These are phyloP conservation scores for Tyrannus savana DNA, from an alignment of 2,113 vertebrate species.

Conservation along the genomic window DNA sequence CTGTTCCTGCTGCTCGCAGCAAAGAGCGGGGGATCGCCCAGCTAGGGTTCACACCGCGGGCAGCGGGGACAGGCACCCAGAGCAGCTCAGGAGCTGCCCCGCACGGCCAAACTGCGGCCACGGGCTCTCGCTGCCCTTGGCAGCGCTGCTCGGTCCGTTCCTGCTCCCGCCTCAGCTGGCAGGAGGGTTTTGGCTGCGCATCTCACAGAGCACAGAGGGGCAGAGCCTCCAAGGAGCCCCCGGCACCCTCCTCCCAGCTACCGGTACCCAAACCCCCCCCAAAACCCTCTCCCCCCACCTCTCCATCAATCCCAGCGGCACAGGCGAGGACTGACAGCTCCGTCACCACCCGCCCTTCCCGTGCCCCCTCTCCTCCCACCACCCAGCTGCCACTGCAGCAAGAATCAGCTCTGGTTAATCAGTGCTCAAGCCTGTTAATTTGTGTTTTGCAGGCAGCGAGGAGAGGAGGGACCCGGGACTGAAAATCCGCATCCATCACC, in stretches of 20 bases:
- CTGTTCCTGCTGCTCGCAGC: accelerated
- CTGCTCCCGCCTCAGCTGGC: accelerated
- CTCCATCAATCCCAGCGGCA: background rate
- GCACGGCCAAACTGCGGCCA: accelerated
- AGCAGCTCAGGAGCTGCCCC: background rate
- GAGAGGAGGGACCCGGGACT: background rate
- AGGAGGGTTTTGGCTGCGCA: accelerated
- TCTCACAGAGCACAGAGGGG: background rate
- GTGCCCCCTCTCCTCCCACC: conserved; percentile 63
- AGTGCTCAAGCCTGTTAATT: conserved; percentile 20
- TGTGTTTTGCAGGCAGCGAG: background rate
- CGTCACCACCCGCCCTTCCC: conserved; percentile 38
- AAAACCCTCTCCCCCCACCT: background rate
- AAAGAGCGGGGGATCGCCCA: accelerated
- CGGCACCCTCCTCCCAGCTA: background rate
- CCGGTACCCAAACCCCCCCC: background rate
- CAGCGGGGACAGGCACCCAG: background rate
- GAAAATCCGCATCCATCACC: accelerated
- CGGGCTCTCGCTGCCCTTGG: background rate
- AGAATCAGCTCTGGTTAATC: conserved; percentile 55
- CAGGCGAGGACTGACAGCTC: conserved; percentile 37
- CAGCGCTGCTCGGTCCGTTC: accelerated
- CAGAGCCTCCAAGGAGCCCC: background rate
- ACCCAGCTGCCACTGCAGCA: conserved; percentile 59
- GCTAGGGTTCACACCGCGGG: accelerated